These are phyloP conservation scores for Okamejei kenojei DNA, from an alignment of 2,797 vertebrate genomes.

Conservation along the genomic window DNA sequence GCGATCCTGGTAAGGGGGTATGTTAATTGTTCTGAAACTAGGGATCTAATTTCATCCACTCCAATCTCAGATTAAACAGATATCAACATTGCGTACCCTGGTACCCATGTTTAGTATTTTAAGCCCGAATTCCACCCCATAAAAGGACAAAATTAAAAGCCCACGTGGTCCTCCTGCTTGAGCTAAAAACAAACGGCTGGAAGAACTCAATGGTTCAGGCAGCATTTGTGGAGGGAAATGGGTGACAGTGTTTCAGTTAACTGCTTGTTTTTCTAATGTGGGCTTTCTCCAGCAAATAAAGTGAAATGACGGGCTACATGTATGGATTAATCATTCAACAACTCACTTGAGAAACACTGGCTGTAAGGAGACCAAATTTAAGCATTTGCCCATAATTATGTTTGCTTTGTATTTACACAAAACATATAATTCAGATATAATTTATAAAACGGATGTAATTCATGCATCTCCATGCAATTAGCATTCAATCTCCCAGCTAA, in stretches of 20 bases:
- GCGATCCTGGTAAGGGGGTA: neutral
- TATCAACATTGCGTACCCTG: neutral
- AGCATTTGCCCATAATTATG: neutral
- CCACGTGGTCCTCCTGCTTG: neutral
- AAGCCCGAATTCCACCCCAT: neutral
- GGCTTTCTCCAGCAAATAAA: neutral
- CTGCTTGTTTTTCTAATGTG: neutral
- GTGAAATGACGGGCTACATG: neutral
- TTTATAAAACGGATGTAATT: neutral
- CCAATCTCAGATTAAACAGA: neutral
- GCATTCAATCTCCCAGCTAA: neutral
- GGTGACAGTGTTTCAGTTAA: too few relatives aligned
- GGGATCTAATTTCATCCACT: neutral
- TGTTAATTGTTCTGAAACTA: neutral
- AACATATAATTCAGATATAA: neutral
- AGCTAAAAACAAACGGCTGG: too few relatives aligned
- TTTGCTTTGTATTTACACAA: neutral
- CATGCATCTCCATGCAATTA: neutral
- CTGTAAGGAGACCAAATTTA: neutral
- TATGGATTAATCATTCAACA: neutral
- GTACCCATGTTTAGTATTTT: neutral
- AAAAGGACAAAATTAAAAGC: neutral
- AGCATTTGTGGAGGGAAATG: too few relatives aligned
- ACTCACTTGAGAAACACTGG: neutral
- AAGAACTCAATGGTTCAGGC: too few relatives aligned